Conservation (phyloP, 2,797 vertebrate genomes). For the Enteromius anoplus region DNA sequence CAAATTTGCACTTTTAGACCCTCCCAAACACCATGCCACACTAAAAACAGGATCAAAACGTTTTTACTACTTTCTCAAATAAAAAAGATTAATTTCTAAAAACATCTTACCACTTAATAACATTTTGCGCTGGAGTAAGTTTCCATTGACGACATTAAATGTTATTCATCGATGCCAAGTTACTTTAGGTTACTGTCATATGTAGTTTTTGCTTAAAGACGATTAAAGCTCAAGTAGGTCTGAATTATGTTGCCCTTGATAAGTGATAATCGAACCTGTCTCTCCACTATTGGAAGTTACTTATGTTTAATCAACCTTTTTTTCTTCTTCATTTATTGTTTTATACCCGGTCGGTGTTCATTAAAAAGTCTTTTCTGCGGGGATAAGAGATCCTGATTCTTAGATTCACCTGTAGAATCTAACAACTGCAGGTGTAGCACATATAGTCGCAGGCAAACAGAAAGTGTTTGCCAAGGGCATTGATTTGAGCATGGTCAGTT, state of each 20-base stretch:
- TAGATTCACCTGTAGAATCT: slow-evolving; percentile 52
- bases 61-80: not conserved
- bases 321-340: not conserved
- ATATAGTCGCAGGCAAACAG: slow-evolving; percentile 68
- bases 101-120: not conserved
- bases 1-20: not conserved
- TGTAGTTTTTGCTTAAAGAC: not conserved
- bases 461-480: slow-evolving; percentile 74
- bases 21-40: slow-evolving; percentile 29
- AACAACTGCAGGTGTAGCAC: slow-evolving; percentile 68
- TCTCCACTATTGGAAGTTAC: slow-evolving; percentile 57
- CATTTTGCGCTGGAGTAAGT: not conserved
- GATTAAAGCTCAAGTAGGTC: not conserved
- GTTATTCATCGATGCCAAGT: not conserved
- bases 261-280: slow-evolving; percentile 77
- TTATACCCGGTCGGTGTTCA: not conserved
- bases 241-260: not conserved
- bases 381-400: slow-evolving; percentile 33
- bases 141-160: not conserved
- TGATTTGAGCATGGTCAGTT: slow-evolving; percentile 73
- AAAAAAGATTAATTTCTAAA: not conserved
- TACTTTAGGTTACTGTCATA: not conserved
- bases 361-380: not conserved
- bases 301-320: not conserved
- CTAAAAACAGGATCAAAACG: not conserved